Conservation (phyloP, 2,888 invertebrate genomes). For the Apotomis betuletana region DNA sequence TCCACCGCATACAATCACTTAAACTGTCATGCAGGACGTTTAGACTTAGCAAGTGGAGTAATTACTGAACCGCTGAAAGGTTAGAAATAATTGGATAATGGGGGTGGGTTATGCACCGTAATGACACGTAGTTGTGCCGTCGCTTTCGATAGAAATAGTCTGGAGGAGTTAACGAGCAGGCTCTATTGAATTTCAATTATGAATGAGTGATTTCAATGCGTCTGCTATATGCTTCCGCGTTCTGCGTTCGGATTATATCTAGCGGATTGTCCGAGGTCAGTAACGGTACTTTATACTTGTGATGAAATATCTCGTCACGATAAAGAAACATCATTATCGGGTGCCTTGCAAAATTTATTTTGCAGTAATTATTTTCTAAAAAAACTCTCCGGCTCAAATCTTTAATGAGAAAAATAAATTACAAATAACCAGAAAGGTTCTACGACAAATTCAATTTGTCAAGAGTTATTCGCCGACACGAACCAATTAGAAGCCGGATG, state of each 20-base stretch:
- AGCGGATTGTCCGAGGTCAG: constrained; percentile 33
- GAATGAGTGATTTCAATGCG: constrained; percentile 21
- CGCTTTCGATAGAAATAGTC: constrained; percentile 50
- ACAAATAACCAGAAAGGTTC: constrained; percentile 50
- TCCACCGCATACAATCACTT: constrained; percentile 77
- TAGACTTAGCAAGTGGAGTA: constrained; percentile 71
- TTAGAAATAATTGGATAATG: constrained; percentile 83
- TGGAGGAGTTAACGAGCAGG: constrained; percentile 27
- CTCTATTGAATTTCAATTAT: constrained; percentile 26
- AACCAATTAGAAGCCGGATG: constrained; percentile 80
- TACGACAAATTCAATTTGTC: constrained; percentile 69
- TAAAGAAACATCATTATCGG: not conserved
- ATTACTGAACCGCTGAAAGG: constrained; percentile 75
- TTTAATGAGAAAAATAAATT: constrained; percentile 41
- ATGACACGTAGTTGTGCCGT: constrained; percentile 69
- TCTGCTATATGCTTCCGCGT: constrained; percentile 5
- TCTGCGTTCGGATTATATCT: not conserved
- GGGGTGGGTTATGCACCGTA: constrained; percentile 71
- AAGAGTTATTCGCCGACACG: constrained; percentile 70
- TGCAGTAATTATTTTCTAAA: constrained; percentile 3
- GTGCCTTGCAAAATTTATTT: not conserved
- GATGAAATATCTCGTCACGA: constrained; percentile 5
- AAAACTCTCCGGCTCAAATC: constrained; percentile 11
- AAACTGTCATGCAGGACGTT: constrained; percentile 78
- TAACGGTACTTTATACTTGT: not conserved